A percentile compares a stretch with the other conserved stretches of the same genome.
Evolutionary conservation across 2,113 vertebrate genomes (phyloP).

Genomic region (Dicentrarchus labrax): DNA sequence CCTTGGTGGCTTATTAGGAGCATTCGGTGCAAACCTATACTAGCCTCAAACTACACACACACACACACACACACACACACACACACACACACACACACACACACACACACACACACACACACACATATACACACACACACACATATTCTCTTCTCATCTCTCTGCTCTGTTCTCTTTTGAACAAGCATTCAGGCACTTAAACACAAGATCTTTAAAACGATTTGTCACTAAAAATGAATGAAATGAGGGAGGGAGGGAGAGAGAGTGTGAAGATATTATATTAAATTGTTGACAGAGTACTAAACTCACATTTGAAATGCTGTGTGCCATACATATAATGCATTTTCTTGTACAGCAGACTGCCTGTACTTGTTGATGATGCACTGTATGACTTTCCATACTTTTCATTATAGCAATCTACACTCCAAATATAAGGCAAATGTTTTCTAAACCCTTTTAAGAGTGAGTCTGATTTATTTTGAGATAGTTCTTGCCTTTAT

Average conservation of each 20-base stretch:
- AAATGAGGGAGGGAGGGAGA: not conserved
- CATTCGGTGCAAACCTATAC: constrained; percentile 5
- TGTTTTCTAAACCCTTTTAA: not conserved
- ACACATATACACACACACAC: too few relatives aligned
- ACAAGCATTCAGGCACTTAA: not conserved
- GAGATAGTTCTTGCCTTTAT: not conserved
- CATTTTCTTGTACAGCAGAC: not conserved
- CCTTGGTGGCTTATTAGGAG: constrained; percentile 12
- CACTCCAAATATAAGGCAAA: not conserved
- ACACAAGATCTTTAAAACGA: not conserved
- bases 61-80: not conserved
- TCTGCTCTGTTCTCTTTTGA: not conserved
- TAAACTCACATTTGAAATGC: not conserved
- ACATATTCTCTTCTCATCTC: not conserved
- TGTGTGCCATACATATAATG: constrained; percentile 1
- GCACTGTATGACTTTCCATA: not conserved
- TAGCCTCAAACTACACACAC: constrained; percentile 2
- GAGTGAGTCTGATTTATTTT: not conserved
- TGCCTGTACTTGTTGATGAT: not conserved
- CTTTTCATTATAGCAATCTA: not conserved
- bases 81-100: not conserved
- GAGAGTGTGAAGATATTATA: not conserved
- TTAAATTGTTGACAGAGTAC: not conserved
- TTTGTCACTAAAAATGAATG: not conserved
- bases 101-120: not conserved